These are phyloP conservation scores for Brachirus orientalis DNA, from an alignment of 2,113 vertebrate genomes.

Conservation along the genomic window DNA sequence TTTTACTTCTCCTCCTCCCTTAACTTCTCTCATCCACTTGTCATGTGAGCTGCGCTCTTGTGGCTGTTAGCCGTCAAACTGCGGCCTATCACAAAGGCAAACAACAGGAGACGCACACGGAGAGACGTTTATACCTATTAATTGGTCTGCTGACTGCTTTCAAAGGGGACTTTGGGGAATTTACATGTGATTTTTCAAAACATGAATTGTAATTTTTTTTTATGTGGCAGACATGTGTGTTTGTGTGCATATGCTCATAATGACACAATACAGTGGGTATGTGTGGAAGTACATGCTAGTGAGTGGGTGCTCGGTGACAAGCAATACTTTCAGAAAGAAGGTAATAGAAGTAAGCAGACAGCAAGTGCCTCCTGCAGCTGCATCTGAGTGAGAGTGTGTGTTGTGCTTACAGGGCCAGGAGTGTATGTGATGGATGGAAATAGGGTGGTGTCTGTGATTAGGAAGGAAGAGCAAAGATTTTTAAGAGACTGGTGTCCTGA, in stretches of 20 bases:
- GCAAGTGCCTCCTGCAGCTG: slow-evolving; percentile 6
- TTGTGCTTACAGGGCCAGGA: neutral
- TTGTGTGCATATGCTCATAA: slow-evolving; percentile 6
- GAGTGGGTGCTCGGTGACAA: slow-evolving; percentile 34
- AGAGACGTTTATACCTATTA: slow-evolving; percentile 13
- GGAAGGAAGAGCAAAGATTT: neutral
- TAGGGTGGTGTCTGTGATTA: slow-evolving; percentile 6
- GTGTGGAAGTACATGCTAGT: slow-evolving; percentile 1
- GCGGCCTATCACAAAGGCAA: slow-evolving; percentile 20
- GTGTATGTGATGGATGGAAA: slow-evolving; percentile 8
- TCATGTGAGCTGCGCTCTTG: slow-evolving; percentile 42
- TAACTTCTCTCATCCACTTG: slow-evolving; percentile 18
- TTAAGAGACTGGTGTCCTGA: too few relatives aligned
- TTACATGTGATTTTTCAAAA: neutral
- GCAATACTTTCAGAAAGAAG: slow-evolving; percentile 7
- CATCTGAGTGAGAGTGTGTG: slow-evolving; percentile 2
- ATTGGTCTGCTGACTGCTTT: slow-evolving; percentile 21
- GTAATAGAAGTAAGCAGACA: slow-evolving; percentile 3
- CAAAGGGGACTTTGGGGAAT: neutral
- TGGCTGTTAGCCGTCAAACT: slow-evolving; percentile 34
- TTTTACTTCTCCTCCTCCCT: slow-evolving; percentile 5
- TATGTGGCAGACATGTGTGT: neutral
- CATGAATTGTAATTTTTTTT: neutral
- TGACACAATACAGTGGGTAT: neutral
- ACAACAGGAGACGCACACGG: slow-evolving; percentile 13